A percentile compares a stretch with the other conserved stretches of the same genome.
Evolutionary conservation across 1,140 invertebrate species (phyloP).

Genomic region (Daktulosphaira vitifoliae): DNA sequence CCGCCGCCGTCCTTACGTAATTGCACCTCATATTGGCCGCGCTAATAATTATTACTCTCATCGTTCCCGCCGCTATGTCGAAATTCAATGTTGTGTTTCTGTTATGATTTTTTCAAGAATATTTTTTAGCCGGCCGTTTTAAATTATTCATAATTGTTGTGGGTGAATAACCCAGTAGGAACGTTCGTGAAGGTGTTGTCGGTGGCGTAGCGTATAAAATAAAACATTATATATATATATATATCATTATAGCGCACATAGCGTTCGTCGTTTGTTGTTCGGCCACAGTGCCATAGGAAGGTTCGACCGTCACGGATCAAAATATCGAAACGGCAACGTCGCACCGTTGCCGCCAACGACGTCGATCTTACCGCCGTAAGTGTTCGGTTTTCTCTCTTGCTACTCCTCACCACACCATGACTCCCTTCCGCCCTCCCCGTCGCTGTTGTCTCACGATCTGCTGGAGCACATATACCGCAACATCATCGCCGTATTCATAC

Average conservation of each 20-base stretch:
- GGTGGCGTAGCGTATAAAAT: not conserved
- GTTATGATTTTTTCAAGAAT: too few relatives aligned
- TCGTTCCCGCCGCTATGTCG: too few relatives aligned
- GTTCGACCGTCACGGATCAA: conserved; percentile 32
- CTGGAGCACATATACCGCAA: conserved; percentile 3
- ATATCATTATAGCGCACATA: not conserved
- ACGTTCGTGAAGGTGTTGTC: conserved; percentile 27
- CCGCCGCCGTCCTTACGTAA: too few relatives aligned
- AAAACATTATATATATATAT: not conserved
- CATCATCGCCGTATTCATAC: not conserved
- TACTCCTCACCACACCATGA: too few relatives aligned
- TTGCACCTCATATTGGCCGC: too few relatives aligned
- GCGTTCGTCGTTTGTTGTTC: not conserved
- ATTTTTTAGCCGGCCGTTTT: too few relatives aligned
- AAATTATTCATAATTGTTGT: conserved; percentile 33
- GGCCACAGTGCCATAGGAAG: not conserved
- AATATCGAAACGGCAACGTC: conserved; percentile 22
- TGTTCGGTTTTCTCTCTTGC: conserved; percentile 16
- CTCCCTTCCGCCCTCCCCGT: conserved; percentile 28
- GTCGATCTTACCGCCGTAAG: conserved; percentile 11
- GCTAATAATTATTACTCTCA: too few relatives aligned
- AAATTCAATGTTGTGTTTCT: too few relatives aligned
- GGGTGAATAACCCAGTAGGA: conserved; percentile 30
- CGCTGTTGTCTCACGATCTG: conserved; percentile 25
- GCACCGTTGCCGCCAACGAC: conserved; percentile 13